A percentile compares a stretch with the other conserved stretches of the same genome.
Evolutionary conservation across 2,113 vertebrate genomes (phyloP).

Genomic region (Gymnobelideus leadbeateri): DNA sequence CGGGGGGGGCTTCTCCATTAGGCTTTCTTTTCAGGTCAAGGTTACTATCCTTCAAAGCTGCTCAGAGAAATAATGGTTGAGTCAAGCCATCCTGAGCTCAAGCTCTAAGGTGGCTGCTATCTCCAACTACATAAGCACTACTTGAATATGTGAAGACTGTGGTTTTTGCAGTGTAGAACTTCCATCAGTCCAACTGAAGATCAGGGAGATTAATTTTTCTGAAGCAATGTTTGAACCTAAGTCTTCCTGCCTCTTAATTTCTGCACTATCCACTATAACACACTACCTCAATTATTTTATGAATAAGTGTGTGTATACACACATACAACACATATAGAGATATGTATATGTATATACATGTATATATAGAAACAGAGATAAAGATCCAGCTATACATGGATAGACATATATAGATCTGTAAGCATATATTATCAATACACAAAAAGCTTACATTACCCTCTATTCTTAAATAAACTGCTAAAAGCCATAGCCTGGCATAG

Average conservation of each 20-base stretch:
- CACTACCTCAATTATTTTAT: not conserved
- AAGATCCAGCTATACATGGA: not conserved
- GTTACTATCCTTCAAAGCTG: slow-evolving; percentile 49
- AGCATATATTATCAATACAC: slow-evolving; percentile 63
- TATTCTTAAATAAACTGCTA: slow-evolving; percentile 60
- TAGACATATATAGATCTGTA: not conserved
- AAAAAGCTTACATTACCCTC: slow-evolving; percentile 48
- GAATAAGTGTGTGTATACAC: not conserved
- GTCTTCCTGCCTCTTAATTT: not conserved
- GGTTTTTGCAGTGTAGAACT: not conserved
- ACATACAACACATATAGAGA: not conserved
- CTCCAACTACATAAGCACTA: not conserved
- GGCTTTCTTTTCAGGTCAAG: slow-evolving; percentile 10
- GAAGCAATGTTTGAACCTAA: not conserved
- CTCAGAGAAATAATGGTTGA: slow-evolving; percentile 23
- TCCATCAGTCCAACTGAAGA: not conserved
- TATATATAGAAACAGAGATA: not conserved
- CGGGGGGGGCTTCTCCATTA: slow-evolving; percentile 52
- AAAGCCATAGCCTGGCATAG: slow-evolving; percentile 54
- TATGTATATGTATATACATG: not conserved
- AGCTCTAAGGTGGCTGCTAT: not conserved
- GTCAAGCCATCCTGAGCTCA: not conserved
- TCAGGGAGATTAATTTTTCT: not conserved
- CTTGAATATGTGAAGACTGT: not conserved
- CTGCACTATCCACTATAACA: too few species aligned